Base-by-base conservation (phyloP, 2,113 vertebrate species). In the Lycaon pictus region DNA sequence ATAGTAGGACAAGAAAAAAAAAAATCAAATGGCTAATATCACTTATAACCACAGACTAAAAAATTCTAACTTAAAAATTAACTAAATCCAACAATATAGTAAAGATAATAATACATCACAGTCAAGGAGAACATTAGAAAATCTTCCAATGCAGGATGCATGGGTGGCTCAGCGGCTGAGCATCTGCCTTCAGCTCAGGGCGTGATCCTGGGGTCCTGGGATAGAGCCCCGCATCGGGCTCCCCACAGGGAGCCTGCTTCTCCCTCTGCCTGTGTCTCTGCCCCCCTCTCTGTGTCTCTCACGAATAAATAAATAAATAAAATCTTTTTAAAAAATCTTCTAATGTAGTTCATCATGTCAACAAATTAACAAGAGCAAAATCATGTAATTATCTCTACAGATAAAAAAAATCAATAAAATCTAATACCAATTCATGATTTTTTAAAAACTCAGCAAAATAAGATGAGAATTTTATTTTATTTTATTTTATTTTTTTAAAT, bases 21-120 rank as follows among this genome's bases (percentile, higher is more conserved):
- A 81, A 92, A 63, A 48, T 35, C 11, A 76, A 17, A 74, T 58
- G 23, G 13, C 10, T 23, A 65, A 82, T 55, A 74, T 88, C n/a
- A 93, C 55, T 82, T 82, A 51, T 60, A 82, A 88, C 58, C 84
- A 96, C 84, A 96, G 53, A 88, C 72, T 29, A 32, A 43, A 56
- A 86, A 53, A 53, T 55, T 76, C 32, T 76, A 43, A 43, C 43
- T 43, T 43, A 88, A 96, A 87, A 48, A 58, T 58, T 93, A 88
- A 17, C 58, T 74, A 67, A 92, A 81, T 67, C 9, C 37, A 88
- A 71, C n/a, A 92, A 58, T 71, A 82, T n/a, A 76, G 43, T 85
- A 95, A 87, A 86, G 16, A 92, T 63, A 71, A 58, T 71, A 71
- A 82, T 88, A 74, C 7, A 76, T 83, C 65, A 83, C 13, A 74